Conservation (phyloP, 2,797 vertebrate genomes). For the Pelodytes ibericus region DNA sequence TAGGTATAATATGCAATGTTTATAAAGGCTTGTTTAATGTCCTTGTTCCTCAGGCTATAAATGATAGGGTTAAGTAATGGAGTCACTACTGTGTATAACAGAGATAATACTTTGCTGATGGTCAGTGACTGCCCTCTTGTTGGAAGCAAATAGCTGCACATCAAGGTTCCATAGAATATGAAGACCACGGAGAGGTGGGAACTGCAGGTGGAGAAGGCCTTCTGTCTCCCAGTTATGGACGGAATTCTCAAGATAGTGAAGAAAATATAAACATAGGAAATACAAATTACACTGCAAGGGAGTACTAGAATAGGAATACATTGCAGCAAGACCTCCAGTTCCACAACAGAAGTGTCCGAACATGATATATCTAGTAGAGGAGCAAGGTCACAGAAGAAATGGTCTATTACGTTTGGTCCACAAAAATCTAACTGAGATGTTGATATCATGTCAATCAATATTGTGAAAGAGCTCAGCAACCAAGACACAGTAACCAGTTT, state of each 20-base stretch:
- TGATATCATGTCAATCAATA: background rate
- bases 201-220: too few relatives aligned
- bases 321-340: background rate
- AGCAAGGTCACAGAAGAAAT: constrained; percentile 14
- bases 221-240: too few relatives aligned
- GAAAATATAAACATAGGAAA: background rate
- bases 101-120: too few relatives aligned
- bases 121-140: background rate
- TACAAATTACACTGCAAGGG: background rate
- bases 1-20: too few relatives aligned
- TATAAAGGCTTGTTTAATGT: too few relatives aligned
- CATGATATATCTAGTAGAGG: constrained; percentile 2
- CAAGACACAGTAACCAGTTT: constrained; percentile 1
- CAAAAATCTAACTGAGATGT: background rate
- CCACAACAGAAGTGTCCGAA: background rate
- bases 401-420: constrained; percentile 13
- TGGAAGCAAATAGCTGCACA: constrained; percentile 6
- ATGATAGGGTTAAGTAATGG: too few relatives aligned
- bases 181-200: background rate
- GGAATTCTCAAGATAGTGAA: background rate
- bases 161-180: constrained; percentile 14
- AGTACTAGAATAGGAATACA: background rate
- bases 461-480: too few relatives aligned
- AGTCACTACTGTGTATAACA: too few relatives aligned
- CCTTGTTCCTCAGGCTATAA: too few relatives aligned